phyloP scores from a whole-genome alignment of 2,888 invertebrate species.

The Synergus itoensis region DNA sequence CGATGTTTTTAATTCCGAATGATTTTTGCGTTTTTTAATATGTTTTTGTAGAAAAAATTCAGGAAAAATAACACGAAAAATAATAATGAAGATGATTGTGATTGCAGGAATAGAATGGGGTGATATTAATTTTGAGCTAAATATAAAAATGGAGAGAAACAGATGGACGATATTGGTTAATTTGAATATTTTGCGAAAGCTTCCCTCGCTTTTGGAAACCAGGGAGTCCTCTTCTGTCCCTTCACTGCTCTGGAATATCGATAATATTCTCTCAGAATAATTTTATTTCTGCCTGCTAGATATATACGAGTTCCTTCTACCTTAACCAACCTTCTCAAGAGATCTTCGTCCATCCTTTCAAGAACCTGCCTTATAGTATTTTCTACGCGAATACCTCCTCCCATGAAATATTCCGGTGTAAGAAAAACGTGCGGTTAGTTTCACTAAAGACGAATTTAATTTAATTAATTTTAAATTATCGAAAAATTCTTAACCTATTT shows the following conservation, averaged over 20 bases:
- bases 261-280: constrained; percentile 71
- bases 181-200: constrained; percentile 66
- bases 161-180: constrained; percentile 64
- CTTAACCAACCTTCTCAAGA: constrained; percentile 28
- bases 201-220: constrained; percentile 35
- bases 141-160: constrained; percentile 52
- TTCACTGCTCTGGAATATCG: constrained; percentile 36
- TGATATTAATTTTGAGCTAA: constrained; percentile 66
- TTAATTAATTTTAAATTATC: no score
- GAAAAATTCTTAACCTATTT: no score
- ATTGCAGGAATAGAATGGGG: constrained; percentile 6
- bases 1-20: background rate
- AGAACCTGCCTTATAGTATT: constrained; percentile 4
- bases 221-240: constrained; percentile 25
- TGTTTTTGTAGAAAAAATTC: background rate
- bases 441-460: background rate
- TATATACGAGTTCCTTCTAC: constrained; percentile 29
- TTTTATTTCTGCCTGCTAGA: constrained; percentile 63
- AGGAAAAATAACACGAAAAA: background rate
- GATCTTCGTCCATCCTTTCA: constrained; percentile 11
- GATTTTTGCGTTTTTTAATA: background rate
- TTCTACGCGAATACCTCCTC: constrained; percentile 23
- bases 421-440: constrained; percentile 18
- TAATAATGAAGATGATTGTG: background rate
- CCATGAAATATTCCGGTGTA: constrained; percentile 1